Conservation (phyloP, 2,113 vertebrate genomes). For the Dinomys branickii region DNA sequence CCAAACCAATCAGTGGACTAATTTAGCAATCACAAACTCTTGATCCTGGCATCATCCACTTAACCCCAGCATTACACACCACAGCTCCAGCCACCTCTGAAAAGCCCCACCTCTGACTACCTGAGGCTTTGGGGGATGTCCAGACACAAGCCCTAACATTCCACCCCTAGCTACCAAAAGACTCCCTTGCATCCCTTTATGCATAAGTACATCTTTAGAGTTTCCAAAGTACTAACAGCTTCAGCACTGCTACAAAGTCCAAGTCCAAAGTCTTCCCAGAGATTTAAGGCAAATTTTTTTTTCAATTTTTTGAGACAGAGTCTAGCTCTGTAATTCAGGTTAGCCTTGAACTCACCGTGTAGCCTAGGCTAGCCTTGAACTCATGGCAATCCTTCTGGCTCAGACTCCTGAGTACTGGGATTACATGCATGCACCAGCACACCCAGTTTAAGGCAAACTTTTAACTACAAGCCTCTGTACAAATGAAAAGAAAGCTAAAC, state of each 20-base stretch:
- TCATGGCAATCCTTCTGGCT: background rate
- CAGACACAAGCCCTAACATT: background rate
- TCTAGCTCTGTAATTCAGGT: background rate
- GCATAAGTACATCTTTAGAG: background rate
- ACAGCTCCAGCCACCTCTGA: background rate
- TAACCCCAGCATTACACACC: background rate
- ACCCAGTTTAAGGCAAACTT: background rate
- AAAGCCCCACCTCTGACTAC: background rate
- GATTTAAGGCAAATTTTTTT: background rate
- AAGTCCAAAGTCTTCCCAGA: background rate
- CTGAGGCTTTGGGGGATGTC: background rate
- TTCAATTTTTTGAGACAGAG: background rate
- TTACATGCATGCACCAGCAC: background rate
- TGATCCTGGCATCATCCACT: no score
- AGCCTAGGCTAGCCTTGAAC: background rate
- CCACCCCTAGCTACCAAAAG: background rate
- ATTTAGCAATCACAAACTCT: background rate
- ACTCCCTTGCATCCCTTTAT: background rate
- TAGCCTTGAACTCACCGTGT: background rate
- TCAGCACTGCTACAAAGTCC: background rate
- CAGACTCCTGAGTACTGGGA: background rate
- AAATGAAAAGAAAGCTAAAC: background rate
- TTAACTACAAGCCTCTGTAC: background rate
- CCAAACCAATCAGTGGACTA: background rate
- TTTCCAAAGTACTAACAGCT: background rate